phyloP scores from a whole-genome alignment of 2,888 invertebrate genomes.

The Drosophila parthenogenetica region DNA sequence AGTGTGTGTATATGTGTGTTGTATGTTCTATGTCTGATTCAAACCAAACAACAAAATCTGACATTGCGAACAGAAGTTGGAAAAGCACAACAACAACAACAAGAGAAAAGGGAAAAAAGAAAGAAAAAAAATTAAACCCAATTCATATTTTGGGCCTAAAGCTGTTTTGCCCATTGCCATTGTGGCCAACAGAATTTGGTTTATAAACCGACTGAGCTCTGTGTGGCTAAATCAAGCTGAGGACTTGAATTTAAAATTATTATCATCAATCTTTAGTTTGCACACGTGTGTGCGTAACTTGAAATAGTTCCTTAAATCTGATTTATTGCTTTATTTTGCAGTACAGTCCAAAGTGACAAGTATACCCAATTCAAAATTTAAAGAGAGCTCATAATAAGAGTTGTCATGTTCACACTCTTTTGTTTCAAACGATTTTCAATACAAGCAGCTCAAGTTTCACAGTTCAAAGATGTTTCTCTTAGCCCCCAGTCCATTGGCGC shows the following conservation, averaged over 20 bases:
- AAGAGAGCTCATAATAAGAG: background rate
- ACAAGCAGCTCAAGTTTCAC: too few relatives aligned
- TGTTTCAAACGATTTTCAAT: too few relatives aligned
- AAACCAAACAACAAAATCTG: conserved; percentile 8
- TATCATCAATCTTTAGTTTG: background rate
- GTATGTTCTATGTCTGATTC: background rate
- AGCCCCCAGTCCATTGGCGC: too few relatives aligned
- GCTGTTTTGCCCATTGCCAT: conserved; percentile 15
- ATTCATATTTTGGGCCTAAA: conserved; percentile 9
- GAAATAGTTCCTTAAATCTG: background rate
- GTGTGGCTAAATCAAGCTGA: background rate
- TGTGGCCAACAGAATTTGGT: conserved; percentile 9
- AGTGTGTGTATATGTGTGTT: too few relatives aligned
- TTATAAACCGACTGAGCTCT: background rate
- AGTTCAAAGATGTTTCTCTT: too few relatives aligned
- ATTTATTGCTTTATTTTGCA: background rate
- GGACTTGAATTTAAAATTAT: background rate
- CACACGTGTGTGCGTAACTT: background rate
- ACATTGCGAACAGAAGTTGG: background rate
- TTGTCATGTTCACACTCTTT: background rate
- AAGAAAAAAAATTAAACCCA: background rate
- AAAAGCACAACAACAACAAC: background rate
- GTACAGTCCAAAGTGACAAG: background rate
- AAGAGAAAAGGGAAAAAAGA: background rate
- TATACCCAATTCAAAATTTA: background rate